These are phyloP conservation scores for Ferrisia virgata DNA, from an alignment of 2,888 invertebrate species.

Conservation along the genomic window DNA sequence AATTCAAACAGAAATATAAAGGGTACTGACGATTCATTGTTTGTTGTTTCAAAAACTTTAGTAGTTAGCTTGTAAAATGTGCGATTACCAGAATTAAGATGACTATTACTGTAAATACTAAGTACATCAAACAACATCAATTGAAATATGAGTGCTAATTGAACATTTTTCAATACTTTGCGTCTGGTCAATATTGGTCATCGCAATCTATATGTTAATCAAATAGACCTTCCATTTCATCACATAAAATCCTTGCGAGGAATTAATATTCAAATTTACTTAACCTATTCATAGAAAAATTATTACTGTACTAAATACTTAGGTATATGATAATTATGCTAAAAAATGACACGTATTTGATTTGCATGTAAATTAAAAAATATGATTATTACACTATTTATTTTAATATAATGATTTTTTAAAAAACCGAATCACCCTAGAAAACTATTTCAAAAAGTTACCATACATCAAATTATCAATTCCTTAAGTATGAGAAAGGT, in stretches of 20 bases:
- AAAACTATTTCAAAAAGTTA: too few species aligned
- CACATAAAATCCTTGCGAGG: neutral
- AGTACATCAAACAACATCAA: neutral
- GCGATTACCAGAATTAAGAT: neutral
- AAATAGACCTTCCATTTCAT: constrained; percentile 3
- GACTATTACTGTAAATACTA: neutral
- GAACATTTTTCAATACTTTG: neutral
- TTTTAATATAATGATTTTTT: too few species aligned
- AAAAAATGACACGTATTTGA: neutral
- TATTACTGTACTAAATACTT: neutral
- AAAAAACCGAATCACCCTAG: too few species aligned
- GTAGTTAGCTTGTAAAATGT: too few species aligned
- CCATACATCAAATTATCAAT: too few species aligned
- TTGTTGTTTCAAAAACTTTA: too few species aligned
- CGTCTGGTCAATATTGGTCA: neutral
- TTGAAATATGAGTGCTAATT: neutral
- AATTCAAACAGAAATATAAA: too few species aligned
- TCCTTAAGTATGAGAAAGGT: too few species aligned
- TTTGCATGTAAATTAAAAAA: too few species aligned
- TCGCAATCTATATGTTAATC: neutral
- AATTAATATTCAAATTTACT: neutral
- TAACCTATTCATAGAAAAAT: neutral
- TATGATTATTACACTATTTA: too few species aligned
- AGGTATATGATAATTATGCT: neutral
- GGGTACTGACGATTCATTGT: too few species aligned